These are phyloP conservation scores for Trichacis sp. DNA, from an alignment of 2,888 invertebrate species.

Conservation along the genomic window DNA sequence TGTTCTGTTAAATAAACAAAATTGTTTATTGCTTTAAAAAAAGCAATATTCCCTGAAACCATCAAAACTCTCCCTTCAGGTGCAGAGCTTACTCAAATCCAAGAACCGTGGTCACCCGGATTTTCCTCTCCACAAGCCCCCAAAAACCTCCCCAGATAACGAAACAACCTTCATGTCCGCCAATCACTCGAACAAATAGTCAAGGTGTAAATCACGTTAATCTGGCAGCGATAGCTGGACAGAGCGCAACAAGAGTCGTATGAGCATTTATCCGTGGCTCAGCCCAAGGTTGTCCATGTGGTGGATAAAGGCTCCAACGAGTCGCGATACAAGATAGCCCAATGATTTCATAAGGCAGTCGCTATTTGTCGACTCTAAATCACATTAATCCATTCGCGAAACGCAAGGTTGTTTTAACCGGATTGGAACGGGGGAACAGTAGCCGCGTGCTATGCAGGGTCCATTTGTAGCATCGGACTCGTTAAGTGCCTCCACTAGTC, in stretches of 20 bases:
- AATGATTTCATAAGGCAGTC: slow-evolving; percentile 59
- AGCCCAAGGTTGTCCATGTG: slow-evolving; percentile 38
- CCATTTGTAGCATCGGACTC: slow-evolving; percentile 18
- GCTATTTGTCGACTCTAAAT: slow-evolving; percentile 60
- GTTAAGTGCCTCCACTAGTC: slow-evolving; percentile 20
- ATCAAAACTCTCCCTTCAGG: no score
- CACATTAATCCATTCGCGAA: slow-evolving; percentile 57
- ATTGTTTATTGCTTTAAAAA: no score
- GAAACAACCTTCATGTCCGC: no score
- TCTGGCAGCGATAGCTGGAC: slow-evolving; percentile 47
- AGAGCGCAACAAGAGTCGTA: slow-evolving; percentile 37
- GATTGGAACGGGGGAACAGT: slow-evolving; percentile 39
- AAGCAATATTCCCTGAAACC: no score
- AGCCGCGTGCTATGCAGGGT: slow-evolving; percentile 18
- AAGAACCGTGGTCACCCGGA: no score
- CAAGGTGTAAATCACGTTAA: slow-evolving; percentile 51
- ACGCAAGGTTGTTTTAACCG: slow-evolving; percentile 42
- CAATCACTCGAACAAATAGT: slow-evolving; percentile 45
- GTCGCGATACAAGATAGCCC: slow-evolving; percentile 48
- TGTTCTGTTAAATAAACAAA: no score
- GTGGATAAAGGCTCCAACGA: slow-evolving; percentile 38
- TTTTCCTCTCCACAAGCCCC: no score
- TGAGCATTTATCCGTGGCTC: slow-evolving; percentile 29
- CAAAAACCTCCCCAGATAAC: no score
- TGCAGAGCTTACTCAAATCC: no score